A percentile compares a stretch with the other conserved stretches of the same genome.
phyloP scores from a whole-genome alignment of 2,888 invertebrate genomes.

The Schrankia costaestrigalis region DNA sequence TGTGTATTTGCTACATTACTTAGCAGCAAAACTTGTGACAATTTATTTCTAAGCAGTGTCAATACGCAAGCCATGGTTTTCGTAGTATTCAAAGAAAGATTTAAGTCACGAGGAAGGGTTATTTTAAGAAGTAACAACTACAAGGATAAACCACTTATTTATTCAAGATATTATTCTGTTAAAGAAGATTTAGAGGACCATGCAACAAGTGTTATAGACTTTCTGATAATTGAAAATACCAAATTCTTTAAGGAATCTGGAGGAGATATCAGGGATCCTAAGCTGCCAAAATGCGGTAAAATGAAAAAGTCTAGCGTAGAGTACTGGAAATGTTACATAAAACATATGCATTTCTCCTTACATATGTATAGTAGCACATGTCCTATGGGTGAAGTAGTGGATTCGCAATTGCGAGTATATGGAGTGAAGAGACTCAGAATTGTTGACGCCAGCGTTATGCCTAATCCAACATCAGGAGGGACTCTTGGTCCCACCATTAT shows the following conservation, averaged over 20 bases:
- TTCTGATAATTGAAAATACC: constrained; percentile 10
- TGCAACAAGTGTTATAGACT: constrained; percentile 17
- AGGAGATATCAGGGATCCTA: constrained; percentile 9
- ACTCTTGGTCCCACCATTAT: constrained; percentile 71
- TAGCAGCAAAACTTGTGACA: constrained; percentile 36
- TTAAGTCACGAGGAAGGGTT: constrained; percentile 46
- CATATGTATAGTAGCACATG: constrained; percentile 19
- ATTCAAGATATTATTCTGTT: constrained; percentile 41
- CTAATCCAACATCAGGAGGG: constrained; percentile 69
- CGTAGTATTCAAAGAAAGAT: constrained; percentile 37
- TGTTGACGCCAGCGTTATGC: constrained; percentile 57
- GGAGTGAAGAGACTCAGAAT: constrained; percentile 27
- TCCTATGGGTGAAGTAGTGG: constrained; percentile 22
- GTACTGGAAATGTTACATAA: constrained; percentile 20
- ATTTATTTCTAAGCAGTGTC: constrained; percentile 26
- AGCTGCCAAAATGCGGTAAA: constrained; percentile 11
- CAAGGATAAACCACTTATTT: constrained; percentile 36
- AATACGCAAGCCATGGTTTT: constrained; percentile 35
- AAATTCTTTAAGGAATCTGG: constrained; percentile 10
- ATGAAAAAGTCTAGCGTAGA: background rate
- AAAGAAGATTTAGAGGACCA: constrained; percentile 17
- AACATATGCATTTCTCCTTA: constrained; percentile 8
- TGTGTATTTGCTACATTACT: constrained; percentile 11
- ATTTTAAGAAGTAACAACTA: constrained; percentile 41
- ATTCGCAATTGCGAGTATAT: constrained; percentile 15